Conservation (phyloP, 53 echinoderm and acorn worm genomes). For the Actinopyga echinites region DNA sequence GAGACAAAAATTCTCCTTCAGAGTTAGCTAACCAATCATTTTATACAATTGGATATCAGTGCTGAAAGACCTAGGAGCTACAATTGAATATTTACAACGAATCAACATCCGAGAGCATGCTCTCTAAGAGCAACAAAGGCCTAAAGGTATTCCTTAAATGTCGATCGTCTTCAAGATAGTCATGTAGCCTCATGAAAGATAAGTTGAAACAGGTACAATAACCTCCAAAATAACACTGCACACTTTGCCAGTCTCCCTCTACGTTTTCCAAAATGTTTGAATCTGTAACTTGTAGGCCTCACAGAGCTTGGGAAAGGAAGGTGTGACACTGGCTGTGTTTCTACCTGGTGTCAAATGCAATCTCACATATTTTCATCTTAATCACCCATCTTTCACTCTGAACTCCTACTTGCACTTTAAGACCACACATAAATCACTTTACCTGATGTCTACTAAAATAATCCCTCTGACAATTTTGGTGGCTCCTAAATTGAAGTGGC, state of each 20-base stretch:
- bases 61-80: background rate
- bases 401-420: slow-evolving; percentile 1
- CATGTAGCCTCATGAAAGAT: too few relatives aligned
- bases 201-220: too few relatives aligned
- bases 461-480: slow-evolving; percentile 2
- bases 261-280: too few relatives aligned
- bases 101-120: too few relatives aligned
- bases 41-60: background rate
- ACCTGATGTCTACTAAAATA: background rate
- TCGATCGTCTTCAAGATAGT: too few relatives aligned
- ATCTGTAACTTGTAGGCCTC: too few relatives aligned
- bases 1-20: background rate
- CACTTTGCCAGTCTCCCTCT: too few relatives aligned
- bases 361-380: background rate
- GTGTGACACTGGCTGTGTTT: too few relatives aligned
- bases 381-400: background rate
- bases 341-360: slow-evolving; percentile 12
- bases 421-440: background rate
- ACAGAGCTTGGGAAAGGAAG: too few relatives aligned
- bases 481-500: background rate
- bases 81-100: background rate
- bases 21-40: background rate
- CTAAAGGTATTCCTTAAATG: too few relatives aligned
- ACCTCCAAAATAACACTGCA: too few relatives aligned
- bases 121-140: too few relatives aligned